Evolutionary conservation across 2,888 invertebrate species (phyloP), one percentile per base, ranked within the genome.

Genomic region (Tiliacea aurago): DNA sequence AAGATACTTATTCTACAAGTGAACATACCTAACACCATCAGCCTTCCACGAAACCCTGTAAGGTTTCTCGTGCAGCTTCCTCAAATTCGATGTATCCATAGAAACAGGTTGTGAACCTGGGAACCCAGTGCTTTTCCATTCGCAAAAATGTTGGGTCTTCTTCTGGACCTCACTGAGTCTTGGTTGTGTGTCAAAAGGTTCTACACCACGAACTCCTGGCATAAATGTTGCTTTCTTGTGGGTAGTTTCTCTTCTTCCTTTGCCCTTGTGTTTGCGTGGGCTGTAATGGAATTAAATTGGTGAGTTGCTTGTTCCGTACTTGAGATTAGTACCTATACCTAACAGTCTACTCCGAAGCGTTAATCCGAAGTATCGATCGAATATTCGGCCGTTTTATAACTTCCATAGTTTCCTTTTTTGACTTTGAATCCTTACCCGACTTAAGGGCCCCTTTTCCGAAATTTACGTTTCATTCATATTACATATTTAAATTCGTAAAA

Each of bases 21-120:
- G 56, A 18, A 70, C 85, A 91, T 91, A 98, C 98, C 99, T 97
- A 49, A 98, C 98, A 53, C 99, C 99, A 94, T 99, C 99, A 15
- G 99, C 99, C 92, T 99, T 99, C 99, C 99, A 99, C 3, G 99
- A 99, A 1, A 99, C 99, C 91, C 98, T 97, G 91, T 99, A 99
- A 0, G 98, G 98, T 90, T 98, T 98, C 83, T 97, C 94, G 47
- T 97, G 96, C 5, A 99, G 94, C 18, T 98, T 96, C 67, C 94
- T 93, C 63, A 99, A 96, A 93, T 99, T 99, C 0, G 97, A 90
- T 2, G 96, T 94, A 90, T 99, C 98, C 99, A 99, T 99, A 0
- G 99, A 99, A 0, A 99, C 99, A 0, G 99, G 99, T 91, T 99
- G 99, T 4, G 98, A 98, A 0, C 99, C 99, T 0, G 99, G 99